Evolutionary conservation across 2,797 vertebrate genomes (phyloP), one percentile per base, ranked within the genome.

Genomic region (Clarias laeviceps): DNA sequence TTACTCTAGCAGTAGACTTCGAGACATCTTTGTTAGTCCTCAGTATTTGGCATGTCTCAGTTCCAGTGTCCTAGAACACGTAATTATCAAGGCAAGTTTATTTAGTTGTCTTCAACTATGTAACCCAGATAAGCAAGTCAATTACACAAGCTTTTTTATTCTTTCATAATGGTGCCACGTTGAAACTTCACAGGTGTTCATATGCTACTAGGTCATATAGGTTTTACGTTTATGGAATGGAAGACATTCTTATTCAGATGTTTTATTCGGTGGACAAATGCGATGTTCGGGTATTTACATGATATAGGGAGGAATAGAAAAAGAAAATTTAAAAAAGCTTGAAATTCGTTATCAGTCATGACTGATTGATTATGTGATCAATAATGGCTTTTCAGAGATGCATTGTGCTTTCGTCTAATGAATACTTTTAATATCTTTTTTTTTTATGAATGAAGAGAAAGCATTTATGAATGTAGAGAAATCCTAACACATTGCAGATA

Each of bases 41-140:
- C 3, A 77, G 9, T 5, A 32, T 59, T 40, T 3, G 1, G 24
- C 4, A 64, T 80, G 65, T 80, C 50, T 69, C 5, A 54, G 14
- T 27, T 5, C 15, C 14, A 24, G 22, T 37, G 32, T 24, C 54
- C 15, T 24, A n/a, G 40, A 12, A 50, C n/a, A 76, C 18, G 61
- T 18, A 76, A 61, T 37, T 59, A 59, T 45, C 32, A 15, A 11
- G 32, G 29, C 24, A 0, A 8, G 1, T 8, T 50, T 22, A 11
- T 64, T 66, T 40, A 17, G 77, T 80, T 50, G 61, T 45, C 14
- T 27, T 45, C 8, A 80, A n/a, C 61, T 83, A 68, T 72, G n/a
- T 20, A 80, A 34, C 18, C 69, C 57, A 84, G 82, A 84, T 86
- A 84, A 87, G 37, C 45, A 65, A 68, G 27, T 18, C 73, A 50